Evolutionary conservation across 2,113 vertebrate species (phyloP).

Genomic region (Centropristis striata): DNA sequence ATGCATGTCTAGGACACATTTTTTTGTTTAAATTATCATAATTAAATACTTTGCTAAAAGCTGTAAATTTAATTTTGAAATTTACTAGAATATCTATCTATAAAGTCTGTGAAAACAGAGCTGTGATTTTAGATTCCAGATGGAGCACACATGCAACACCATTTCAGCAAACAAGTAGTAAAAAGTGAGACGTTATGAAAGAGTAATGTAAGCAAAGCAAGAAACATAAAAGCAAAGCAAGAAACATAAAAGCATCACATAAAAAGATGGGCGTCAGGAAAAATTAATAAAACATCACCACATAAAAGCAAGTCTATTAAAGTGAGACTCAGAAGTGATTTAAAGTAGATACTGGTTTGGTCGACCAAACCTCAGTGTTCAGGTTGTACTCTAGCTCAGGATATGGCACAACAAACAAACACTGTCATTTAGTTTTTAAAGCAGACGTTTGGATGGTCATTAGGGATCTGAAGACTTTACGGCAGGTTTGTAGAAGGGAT

Average conservation of each 20-base stretch:
- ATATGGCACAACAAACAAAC: conserved; percentile 6
- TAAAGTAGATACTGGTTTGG: conserved; percentile 24
- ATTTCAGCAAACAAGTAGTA: conserved; percentile 33
- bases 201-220: conserved; percentile 60
- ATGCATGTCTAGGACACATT: neutral
- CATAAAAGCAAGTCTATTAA: conserved; percentile 60
- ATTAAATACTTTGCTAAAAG: too few relatives aligned
- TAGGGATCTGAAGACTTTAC: neutral
- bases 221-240: conserved; percentile 62
- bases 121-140: neutral
- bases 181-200: conserved; percentile 57
- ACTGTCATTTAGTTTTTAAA: neutral
- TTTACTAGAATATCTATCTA: neutral
- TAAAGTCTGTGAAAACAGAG: neutral
- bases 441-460: neutral
- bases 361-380: neutral
- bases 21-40: neutral
- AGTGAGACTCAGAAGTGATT: conserved; percentile 52
- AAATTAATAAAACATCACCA: conserved; percentile 68
- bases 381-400: conserved; percentile 1
- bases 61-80: neutral
- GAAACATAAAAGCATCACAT: conserved; percentile 63
- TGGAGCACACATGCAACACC: neutral
- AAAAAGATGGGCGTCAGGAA: conserved; percentile 55
- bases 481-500: neutral